Percentiles rank a stretch among this genome's conserved stretches.
phyloP scores from a whole-genome alignment of 2,113 vertebrate genomes.

The Cavia porcellus region DNA sequence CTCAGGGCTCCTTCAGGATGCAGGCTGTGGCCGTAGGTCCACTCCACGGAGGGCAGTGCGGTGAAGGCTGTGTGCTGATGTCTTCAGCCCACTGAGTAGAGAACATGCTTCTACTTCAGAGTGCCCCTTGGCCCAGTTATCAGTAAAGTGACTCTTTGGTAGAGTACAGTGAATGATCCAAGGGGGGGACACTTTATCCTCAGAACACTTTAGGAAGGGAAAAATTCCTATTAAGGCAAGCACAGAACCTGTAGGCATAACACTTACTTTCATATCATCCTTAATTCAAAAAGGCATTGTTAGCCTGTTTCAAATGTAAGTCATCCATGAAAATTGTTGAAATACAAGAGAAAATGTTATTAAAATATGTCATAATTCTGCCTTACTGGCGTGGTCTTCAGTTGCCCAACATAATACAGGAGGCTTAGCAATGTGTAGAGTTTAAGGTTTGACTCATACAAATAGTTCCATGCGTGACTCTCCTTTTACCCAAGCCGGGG shows the following conservation, averaged over 20 bases:
- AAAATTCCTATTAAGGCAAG: neutral
- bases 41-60: neutral
- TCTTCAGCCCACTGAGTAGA: neutral
- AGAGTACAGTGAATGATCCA: neutral
- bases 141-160: neutral
- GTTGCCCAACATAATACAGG: neutral
- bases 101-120: neutral
- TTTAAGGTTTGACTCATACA: neutral
- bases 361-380: neutral
- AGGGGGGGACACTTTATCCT: neutral
- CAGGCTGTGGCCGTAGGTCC: accelerated
- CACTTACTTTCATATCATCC: neutral
- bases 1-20: neutral
- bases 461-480: neutral
- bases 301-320: constrained; percentile 33
- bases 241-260: neutral
- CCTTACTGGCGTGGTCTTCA: neutral
- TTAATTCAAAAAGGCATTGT: neutral
- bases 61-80: accelerated
- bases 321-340: neutral
- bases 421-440: neutral
- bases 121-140: neutral
- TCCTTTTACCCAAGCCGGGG: neutral
- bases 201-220: neutral
- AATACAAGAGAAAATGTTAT: neutral